These are phyloP conservation scores for Phalacrocorax carbo DNA, from an alignment of 2,113 vertebrate genomes.

Conservation along the genomic window DNA sequence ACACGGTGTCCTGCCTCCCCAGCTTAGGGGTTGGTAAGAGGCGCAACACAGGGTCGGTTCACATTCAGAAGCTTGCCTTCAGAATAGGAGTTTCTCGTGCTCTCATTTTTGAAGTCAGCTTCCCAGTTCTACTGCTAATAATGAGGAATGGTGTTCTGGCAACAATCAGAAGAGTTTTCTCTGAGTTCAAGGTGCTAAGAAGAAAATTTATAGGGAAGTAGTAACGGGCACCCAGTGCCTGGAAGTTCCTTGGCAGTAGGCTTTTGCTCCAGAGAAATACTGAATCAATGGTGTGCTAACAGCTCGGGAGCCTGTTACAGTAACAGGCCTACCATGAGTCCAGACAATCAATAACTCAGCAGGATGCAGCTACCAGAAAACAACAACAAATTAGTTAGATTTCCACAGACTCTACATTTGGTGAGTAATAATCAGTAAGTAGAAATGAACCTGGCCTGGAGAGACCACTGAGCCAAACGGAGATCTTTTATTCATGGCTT, in stretches of 20 bases:
- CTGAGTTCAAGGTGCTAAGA: neutral
- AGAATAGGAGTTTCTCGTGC: neutral
- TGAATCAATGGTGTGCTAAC: slow-evolving; percentile 18
- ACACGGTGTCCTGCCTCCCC: neutral
- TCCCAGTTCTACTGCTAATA: neutral
- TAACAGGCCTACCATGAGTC: slow-evolving; percentile 17
- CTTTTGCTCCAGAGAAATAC: slow-evolving; percentile 34
- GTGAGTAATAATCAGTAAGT: slow-evolving; percentile 47
- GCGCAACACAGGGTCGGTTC: rapidly evolving
- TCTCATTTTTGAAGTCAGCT: neutral
- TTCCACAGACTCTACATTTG: slow-evolving; percentile 31
- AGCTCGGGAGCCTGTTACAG: slow-evolving; percentile 49
- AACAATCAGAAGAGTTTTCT: neutral
- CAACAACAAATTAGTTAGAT: slow-evolving; percentile 52
- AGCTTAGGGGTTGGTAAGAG: neutral
- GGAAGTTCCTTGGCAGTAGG: slow-evolving; percentile 37
- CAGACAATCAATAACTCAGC: slow-evolving; percentile 49
- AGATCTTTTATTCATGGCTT: slow-evolving; percentile 55
- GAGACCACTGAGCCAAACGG: slow-evolving; percentile 4
- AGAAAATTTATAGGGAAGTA: slow-evolving; percentile 11
- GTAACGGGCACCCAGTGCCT: slow-evolving; percentile 10
- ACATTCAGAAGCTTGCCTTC: neutral
- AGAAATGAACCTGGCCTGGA: slow-evolving; percentile 33
- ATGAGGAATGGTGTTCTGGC: slow-evolving; percentile 26
- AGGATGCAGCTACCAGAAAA: slow-evolving; percentile 39